Percentiles rank a stretch among this genome's conserved stretches.
Evolutionary conservation across 2,888 invertebrate species (phyloP).

Genomic region (Ornithoptera priamus): DNA sequence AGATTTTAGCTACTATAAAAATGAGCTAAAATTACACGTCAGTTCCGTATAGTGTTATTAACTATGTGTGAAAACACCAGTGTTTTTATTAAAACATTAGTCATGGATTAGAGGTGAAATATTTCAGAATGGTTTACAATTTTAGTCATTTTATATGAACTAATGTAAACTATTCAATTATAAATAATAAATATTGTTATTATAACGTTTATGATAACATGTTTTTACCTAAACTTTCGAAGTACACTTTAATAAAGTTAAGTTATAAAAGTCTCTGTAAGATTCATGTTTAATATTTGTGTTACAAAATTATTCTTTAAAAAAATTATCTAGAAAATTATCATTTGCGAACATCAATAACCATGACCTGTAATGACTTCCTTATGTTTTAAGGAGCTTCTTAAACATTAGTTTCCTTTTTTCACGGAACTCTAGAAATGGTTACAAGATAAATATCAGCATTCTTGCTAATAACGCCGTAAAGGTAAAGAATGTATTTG

Average conservation of each 20-base stretch:
- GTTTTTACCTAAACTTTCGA: too few species aligned
- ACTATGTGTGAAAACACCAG: background rate
- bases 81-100: background rate
- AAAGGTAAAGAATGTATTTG: constrained; percentile 22
- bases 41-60: background rate
- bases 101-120: background rate
- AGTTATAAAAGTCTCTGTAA: too few species aligned
- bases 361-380: background rate
- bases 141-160: background rate
- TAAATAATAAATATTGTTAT: background rate
- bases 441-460: constrained; percentile 19
- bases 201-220: background rate
- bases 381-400: constrained; percentile 5
- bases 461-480: constrained; percentile 22
- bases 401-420: constrained; percentile 15
- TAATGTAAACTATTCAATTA: background rate
- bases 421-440: constrained; percentile 20
- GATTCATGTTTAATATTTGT: background rate
- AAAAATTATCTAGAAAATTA: background rate
- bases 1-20: too few species aligned
- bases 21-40: background rate
- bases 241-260: too few species aligned
- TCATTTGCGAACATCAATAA: background rate
- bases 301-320: background rate
- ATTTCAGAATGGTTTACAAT: background rate